These are phyloP conservation scores for Paedocypris sp. DNA, from an alignment of 2,113 vertebrate species.

Conservation along the genomic window DNA sequence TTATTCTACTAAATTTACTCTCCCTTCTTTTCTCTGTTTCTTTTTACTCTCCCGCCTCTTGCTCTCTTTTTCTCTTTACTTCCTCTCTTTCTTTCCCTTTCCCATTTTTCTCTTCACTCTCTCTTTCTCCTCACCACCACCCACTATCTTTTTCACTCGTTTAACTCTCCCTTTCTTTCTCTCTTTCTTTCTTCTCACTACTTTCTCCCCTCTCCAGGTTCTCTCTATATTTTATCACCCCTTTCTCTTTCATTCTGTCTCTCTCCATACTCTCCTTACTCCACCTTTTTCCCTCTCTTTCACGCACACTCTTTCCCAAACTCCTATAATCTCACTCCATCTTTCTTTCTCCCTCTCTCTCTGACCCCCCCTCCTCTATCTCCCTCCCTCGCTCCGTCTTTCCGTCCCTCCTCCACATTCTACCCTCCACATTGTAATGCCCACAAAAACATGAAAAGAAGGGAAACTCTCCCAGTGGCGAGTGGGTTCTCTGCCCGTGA, in stretches of 20 bases:
- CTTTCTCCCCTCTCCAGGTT: constrained; percentile 31
- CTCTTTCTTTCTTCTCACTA: constrained; percentile 44
- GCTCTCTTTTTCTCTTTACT: constrained; percentile 34
- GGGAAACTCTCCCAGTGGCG: constrained; percentile 6
- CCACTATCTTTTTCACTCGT: not conserved
- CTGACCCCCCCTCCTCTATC: constrained; percentile 21
- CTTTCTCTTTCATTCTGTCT: constrained; percentile 15
- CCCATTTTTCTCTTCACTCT: constrained; percentile 23
- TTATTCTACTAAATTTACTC: constrained; percentile 22
- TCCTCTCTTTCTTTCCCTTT: constrained; percentile 41
- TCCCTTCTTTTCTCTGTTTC: constrained; percentile 26
- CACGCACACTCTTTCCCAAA: constrained; percentile 41
- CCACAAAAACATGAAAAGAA: constrained; percentile 28
- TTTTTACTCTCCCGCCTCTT: constrained; percentile 2
- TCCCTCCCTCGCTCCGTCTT: constrained; percentile 23
- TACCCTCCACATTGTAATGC: constrained; percentile 21
- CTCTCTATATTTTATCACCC: constrained; percentile 19
- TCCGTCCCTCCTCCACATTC: constrained; percentile 27
- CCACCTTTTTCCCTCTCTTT: constrained; percentile 20
- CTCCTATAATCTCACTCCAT: constrained; percentile 20
- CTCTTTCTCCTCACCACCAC: constrained; percentile 20
- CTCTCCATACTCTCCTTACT: too few species aligned
- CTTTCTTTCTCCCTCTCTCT: constrained; percentile 21
- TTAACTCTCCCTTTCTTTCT: constrained; percentile 13
- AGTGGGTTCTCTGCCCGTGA: not conserved